These are phyloP conservation scores for Drosophila littoralis DNA, from an alignment of 1,140 invertebrate species.

Conservation along the genomic window DNA sequence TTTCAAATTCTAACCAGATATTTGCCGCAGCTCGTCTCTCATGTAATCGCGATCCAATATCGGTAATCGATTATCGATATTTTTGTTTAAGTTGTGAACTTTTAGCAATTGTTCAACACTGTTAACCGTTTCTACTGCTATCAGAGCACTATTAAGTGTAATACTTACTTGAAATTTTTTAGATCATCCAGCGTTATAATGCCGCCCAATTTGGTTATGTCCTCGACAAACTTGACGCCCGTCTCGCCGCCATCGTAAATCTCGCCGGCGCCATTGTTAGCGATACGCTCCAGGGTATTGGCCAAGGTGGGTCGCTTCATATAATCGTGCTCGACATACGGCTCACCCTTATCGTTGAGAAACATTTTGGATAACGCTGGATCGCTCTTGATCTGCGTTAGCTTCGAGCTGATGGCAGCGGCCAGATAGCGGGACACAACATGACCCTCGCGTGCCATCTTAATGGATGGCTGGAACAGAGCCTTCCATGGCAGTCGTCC, in stretches of 20 bases:
- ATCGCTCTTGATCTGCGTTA: slow-evolving; percentile 87
- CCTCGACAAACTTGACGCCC: slow-evolving; percentile 87
- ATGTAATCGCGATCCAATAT: too few species aligned
- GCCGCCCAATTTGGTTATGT: slow-evolving; percentile 89
- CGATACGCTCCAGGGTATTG: slow-evolving; percentile 90
- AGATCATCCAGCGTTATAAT: slow-evolving; percentile 93
- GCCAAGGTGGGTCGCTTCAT: slow-evolving; percentile 89
- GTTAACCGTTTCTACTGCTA: neutral
- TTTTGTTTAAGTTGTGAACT: too few species aligned
- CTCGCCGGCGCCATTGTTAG: slow-evolving; percentile 87
- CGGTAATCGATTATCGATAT: too few species aligned
- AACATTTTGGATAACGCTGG: slow-evolving; percentile 87
- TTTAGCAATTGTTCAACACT: too few species aligned
- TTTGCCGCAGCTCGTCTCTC: too few species aligned
- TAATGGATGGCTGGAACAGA: slow-evolving; percentile 91
- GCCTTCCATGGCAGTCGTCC: slow-evolving; percentile 92
- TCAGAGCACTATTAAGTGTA: neutral
- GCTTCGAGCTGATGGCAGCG: slow-evolving; percentile 86
- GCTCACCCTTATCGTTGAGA: slow-evolving; percentile 87
- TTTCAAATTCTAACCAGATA: too few species aligned
- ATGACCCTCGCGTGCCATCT: slow-evolving; percentile 90
- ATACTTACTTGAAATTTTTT: slow-evolving; percentile 85
- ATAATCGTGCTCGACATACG: slow-evolving; percentile 88
- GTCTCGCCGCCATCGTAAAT: slow-evolving; percentile 90
- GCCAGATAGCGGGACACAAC: slow-evolving; percentile 90